Conservation (phyloP, 2,113 vertebrate species). For the Calyptomena viridis region DNA sequence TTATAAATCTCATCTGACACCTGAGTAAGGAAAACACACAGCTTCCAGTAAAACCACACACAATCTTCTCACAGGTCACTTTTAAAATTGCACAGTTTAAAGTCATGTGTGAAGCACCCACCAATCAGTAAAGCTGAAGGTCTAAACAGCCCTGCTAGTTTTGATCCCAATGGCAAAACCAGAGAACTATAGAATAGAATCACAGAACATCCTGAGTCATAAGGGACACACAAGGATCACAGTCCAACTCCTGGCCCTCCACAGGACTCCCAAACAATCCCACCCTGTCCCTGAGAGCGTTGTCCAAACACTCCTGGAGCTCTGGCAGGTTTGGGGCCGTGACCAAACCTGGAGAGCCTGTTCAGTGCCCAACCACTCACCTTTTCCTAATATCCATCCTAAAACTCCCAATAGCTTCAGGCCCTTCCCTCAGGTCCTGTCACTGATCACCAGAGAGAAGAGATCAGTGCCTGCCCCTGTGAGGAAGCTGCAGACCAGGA, state of each 20-base stretch:
- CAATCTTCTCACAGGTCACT: neutral
- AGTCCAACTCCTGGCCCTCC: neutral
- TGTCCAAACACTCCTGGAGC: neutral
- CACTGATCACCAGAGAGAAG: neutral
- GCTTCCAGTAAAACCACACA: neutral
- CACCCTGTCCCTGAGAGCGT: fast-evolving
- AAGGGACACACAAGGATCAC: neutral
- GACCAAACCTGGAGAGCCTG: neutral
- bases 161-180: neutral
- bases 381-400: neutral
- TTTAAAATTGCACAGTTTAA: neutral
- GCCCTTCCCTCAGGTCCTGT: fast-evolving
- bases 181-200: neutral
- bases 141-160: neutral
- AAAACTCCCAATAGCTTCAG: neutral
- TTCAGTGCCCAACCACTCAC: neutral
- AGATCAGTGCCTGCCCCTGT: neutral
- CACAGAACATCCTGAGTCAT: neutral
- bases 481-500: neutral
- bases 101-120: neutral
- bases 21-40: neutral
- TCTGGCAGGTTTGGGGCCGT: fast-evolving
- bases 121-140: neutral
- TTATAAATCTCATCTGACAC: neutral
- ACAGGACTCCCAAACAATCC: neutral